A percentile compares a stretch with the other conserved stretches of the same genome.
phyloP scores from a whole-genome alignment of 2,888 invertebrate species.

The Drosophila mercatorum region DNA sequence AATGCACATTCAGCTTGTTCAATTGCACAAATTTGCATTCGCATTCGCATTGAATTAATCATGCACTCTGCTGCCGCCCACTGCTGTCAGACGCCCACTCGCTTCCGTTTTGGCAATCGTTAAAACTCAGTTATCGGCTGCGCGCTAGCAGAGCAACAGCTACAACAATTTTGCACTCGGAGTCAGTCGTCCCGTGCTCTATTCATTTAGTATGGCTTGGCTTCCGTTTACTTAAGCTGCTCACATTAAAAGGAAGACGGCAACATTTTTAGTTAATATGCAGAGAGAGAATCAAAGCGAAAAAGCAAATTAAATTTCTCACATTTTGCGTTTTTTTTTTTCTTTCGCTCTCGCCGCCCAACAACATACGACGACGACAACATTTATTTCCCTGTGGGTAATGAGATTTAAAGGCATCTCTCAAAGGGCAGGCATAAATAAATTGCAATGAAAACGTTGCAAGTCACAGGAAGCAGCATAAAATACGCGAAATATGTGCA shows the following conservation, averaged over 20 bases:
- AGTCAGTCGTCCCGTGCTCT: constrained; percentile 10
- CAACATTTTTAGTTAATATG: constrained; percentile 41
- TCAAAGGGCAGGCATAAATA: constrained; percentile 19
- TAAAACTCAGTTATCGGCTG: constrained; percentile 50
- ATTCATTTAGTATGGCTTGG: constrained; percentile 41
- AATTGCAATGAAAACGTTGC: constrained; percentile 24
- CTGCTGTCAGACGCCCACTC: constrained; percentile 16
- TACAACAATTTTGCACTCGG: background rate
- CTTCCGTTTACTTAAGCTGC: constrained; percentile 41
- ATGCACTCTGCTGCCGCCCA: constrained; percentile 12
- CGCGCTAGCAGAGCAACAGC: background rate
- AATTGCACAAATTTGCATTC: constrained; percentile 38
- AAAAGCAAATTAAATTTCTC: constrained; percentile 44
- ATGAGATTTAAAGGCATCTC: constrained; percentile 26
- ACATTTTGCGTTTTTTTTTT: background rate
- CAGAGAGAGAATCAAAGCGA: constrained; percentile 47
- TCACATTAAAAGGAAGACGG: constrained; percentile 30
- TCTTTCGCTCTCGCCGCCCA: background rate
- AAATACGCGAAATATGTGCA: background rate
- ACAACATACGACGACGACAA: constrained; percentile 7
- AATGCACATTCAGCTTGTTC: constrained; percentile 39
- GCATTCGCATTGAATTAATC: constrained; percentile 46
- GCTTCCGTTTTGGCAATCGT: constrained; percentile 39
- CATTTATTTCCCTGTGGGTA: constrained; percentile 9
- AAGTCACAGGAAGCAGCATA: constrained; percentile 5